Evolutionary conservation across 30 jellyfish, hydroid and myxozoan species (phyloP).

Genomic region (Morbakka virulenta): DNA sequence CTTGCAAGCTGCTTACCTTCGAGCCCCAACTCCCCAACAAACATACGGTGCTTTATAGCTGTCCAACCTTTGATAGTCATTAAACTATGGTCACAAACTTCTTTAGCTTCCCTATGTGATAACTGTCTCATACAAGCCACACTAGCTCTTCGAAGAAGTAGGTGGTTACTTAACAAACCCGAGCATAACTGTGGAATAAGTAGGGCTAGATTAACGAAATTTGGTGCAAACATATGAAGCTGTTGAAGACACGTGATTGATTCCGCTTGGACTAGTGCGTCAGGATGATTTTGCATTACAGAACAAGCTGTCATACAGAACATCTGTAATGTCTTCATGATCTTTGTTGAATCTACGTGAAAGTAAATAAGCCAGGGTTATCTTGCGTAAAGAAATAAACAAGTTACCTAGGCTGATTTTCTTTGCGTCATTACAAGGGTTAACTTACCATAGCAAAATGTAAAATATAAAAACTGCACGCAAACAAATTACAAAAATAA

Average conservation of each 20-base stretch:
- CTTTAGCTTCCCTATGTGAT: conserved; percentile 96
- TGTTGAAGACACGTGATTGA: conserved; percentile 91
- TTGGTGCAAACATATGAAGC: conserved; percentile 93
- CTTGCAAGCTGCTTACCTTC: conserved; percentile 77
- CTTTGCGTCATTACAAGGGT: too few relatives aligned
- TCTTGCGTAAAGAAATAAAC: too few relatives aligned
- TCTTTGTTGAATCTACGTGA: conserved; percentile 71
- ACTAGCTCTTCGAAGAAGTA: conserved; percentile 93
- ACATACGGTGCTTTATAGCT: conserved; percentile 62
- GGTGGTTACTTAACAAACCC: conserved; percentile 78
- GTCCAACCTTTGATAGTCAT: conserved; percentile 64
- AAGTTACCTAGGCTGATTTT: too few relatives aligned
- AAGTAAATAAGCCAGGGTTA: background rate
- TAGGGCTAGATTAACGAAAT: conserved; percentile 72
- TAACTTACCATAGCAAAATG: too few relatives aligned
- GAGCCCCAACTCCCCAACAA: conserved; percentile 78
- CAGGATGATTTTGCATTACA: conserved; percentile 96
- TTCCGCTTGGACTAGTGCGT: conserved; percentile 97
- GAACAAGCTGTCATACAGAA: conserved; percentile 95
- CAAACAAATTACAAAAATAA: too few relatives aligned
- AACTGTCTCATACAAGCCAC: conserved; percentile 94
- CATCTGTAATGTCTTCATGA: conserved; percentile 75
- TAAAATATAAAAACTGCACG: too few relatives aligned
- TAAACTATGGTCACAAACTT: conserved; percentile 73
- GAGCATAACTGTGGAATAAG: conserved; percentile 82